Evolutionary conservation across 2,113 vertebrate species (phyloP).

Genomic region (Triplophysa rosa): DNA sequence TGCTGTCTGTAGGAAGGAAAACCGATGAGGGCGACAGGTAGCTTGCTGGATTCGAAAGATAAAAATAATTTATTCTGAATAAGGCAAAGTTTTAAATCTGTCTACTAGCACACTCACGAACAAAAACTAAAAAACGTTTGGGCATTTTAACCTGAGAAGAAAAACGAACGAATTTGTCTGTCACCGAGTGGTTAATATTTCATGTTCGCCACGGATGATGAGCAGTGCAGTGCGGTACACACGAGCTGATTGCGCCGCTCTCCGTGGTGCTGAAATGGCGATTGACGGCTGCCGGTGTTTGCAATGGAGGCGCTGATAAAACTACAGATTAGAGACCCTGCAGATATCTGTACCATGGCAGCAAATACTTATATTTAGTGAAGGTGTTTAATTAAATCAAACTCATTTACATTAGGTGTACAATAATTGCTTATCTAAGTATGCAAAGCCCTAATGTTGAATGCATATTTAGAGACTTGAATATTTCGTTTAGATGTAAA

Average conservation of each 20-base stretch:
- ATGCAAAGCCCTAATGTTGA: background rate
- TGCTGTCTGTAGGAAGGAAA: conserved; percentile 53
- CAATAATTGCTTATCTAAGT: background rate
- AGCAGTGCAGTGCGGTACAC: background rate
- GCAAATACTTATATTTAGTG: background rate
- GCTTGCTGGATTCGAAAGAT: conserved; percentile 22
- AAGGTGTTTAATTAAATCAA: background rate
- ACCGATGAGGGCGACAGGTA: conserved; percentile 25
- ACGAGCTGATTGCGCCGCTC: conserved; percentile 2
- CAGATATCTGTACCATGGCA: background rate
- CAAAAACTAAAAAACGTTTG: background rate
- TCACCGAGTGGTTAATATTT: conserved; percentile 1
- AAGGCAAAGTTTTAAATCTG: background rate
- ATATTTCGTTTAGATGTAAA: background rate
- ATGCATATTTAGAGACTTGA: too few relatives aligned
- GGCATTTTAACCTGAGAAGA: background rate
- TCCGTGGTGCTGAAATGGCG: conserved; percentile 34
- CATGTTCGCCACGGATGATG: background rate
- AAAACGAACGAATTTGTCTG: background rate
- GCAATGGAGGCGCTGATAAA: background rate
- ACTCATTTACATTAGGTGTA: background rate
- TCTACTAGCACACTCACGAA: background rate
- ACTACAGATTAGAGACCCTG: background rate
- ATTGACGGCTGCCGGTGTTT: background rate
- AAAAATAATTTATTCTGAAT: background rate